Evolutionary conservation across 2,113 vertebrate species (phyloP).

Genomic region (Perognathus longimembris): DNA sequence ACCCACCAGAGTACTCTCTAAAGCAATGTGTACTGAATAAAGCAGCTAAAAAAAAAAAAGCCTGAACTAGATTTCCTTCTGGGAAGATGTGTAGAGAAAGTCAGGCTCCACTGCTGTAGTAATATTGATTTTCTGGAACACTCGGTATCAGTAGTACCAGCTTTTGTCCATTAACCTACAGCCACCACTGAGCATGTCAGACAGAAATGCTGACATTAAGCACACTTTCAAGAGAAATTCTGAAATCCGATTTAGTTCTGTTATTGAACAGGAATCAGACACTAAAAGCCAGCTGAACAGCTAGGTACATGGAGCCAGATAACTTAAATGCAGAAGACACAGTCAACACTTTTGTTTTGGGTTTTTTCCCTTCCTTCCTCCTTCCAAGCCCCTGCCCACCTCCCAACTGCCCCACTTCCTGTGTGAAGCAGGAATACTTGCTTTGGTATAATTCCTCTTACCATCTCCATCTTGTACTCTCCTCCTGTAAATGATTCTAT

Average conservation of each 20-base stretch:
- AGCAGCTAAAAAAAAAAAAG: conserved; percentile 32
- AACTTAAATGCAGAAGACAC: background rate
- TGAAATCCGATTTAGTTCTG: conserved; percentile 57
- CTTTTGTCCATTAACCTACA: conserved; percentile 57
- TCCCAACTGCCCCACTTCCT: background rate
- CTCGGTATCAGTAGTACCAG: background rate
- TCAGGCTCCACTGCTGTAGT: background rate
- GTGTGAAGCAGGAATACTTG: background rate
- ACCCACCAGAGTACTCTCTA: conserved; percentile 32
- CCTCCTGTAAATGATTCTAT: background rate
- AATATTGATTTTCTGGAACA: conserved; percentile 46
- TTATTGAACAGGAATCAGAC: conserved; percentile 51
- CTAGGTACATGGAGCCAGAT: background rate
- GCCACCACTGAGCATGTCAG: conserved; percentile 38
- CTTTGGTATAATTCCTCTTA: background rate
- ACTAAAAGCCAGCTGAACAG: conserved; percentile 24
- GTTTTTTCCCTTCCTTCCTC: background rate
- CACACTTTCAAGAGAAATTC: conserved; percentile 41
- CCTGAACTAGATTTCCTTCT: conserved; percentile 39
- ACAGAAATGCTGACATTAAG: conserved; percentile 68
- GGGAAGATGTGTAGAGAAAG: conserved; percentile 48
- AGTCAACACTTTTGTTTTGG: background rate
- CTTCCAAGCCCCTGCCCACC: too few species aligned
- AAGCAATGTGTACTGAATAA: conserved; percentile 24
- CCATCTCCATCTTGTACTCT: too few species aligned